Evolutionary conservation across 2,888 invertebrate genomes (phyloP), one percentile per base, ranked within the genome.

Genomic region (Eumerus sabulonum): DNA sequence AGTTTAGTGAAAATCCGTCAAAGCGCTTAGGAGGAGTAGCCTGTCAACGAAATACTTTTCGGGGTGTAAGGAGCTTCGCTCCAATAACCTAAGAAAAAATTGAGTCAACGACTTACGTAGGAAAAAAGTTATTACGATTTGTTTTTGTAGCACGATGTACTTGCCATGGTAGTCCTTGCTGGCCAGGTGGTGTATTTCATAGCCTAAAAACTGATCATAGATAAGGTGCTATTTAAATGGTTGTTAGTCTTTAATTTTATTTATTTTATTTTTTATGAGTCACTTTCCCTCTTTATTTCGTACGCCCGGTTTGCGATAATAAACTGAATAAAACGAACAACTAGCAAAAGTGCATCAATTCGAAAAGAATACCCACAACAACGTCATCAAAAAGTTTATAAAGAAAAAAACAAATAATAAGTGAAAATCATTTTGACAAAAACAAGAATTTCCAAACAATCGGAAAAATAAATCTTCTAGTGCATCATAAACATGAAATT

Each of bases 391-490:
- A 45, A 56, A 64, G 57, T 77, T 83, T 82, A 84, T 84, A n/a
- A 36, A 70, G 14, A 50, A 47, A 76, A 57, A 47, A 51, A 70
- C n/a, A 54, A 82, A 82, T 76, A 85, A 83, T n/a, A 64, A 70
- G 79, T 79, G 79, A 79, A 73, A 82, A 82, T 85, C 86, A 82
- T 72, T 77, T 56, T 35, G 56, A 60, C 56, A 56, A 56, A 38
- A 56, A 38, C 35, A 48, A 9, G 51, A 60, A 68, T 64, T 40
- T 63, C 56, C 63, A 3, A 67, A 57, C 67, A 82, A 63, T 60
- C 38, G 40, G 50, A 72, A 51, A 76, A 74, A 77, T 72, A 81
- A 82, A 84, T 84, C 83, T 84, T 84, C 83, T 83, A 83, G 84
- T 83, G 84, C 84, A 73, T 79, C 42, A 64, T 27, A 27, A n/a